Conservation (phyloP, 2,113 vertebrate genomes). For the Phoenicopterus ruber region DNA sequence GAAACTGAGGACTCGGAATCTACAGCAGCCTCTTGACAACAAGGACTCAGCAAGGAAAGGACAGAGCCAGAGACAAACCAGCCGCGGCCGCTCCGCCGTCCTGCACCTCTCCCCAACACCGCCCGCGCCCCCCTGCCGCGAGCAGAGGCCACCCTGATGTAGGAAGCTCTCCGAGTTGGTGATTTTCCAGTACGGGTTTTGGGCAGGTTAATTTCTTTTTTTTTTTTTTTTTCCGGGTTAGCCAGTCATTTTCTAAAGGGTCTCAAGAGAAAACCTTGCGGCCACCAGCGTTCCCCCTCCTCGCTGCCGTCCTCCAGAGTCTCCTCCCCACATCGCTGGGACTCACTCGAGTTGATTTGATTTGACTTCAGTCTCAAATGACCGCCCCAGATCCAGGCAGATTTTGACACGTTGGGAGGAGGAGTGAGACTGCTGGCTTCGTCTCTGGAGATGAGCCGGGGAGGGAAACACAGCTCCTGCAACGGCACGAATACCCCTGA, state of each 20-base stretch:
- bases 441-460: slow-evolving; percentile 11
- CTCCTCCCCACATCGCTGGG: neutral
- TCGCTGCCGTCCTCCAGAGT: neutral
- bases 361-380: neutral
- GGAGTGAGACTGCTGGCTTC: neutral
- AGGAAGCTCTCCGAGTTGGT: slow-evolving; percentile 31
- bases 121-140: neutral
- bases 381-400: neutral
- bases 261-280: neutral
- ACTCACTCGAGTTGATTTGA: neutral
- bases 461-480: neutral
- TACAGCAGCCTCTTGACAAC: slow-evolving; percentile 63
- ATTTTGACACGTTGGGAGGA: neutral
- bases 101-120: neutral
- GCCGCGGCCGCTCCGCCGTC: neutral
- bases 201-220: neutral
- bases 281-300: neutral
- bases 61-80: slow-evolving; percentile 28
- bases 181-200: neutral
- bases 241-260: neutral
- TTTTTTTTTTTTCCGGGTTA: neutral
- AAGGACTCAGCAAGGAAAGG: slow-evolving; percentile 64
- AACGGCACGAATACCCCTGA: neutral
- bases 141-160: neutral
- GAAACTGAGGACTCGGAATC: slow-evolving; percentile 82